phyloP scores from a whole-genome alignment of 2,797 vertebrate genomes.

The Selene dorsalis region DNA sequence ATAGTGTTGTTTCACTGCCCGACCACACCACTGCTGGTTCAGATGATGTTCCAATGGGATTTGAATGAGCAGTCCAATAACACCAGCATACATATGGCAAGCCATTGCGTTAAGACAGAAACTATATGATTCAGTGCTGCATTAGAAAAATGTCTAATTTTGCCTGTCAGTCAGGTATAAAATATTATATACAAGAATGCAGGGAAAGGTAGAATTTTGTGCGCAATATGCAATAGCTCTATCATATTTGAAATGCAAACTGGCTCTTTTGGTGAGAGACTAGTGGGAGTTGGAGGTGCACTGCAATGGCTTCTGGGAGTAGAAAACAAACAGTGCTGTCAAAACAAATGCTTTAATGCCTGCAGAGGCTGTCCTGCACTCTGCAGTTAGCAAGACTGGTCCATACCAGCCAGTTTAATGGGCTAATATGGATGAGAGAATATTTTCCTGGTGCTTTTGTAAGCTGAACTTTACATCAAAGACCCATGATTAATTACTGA shows the following conservation, averaged over 20 bases:
- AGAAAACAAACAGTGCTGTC: conserved; percentile 86
- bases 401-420: conserved; percentile 78
- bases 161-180: conserved; percentile 63
- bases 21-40: conserved; percentile 27
- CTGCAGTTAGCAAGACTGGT: conserved; percentile 80
- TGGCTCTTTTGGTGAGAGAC: conserved; percentile 83
- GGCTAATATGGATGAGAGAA: conserved; percentile 80
- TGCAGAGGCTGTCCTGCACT: conserved; percentile 83
- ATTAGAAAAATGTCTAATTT: conserved; percentile 50
- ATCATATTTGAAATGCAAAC: conserved; percentile 86
- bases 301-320: conserved; percentile 85
- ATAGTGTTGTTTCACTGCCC: conserved; percentile 19
- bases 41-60: conserved; percentile 44
- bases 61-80: conserved; percentile 49
- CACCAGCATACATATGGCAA: conserved; percentile 9
- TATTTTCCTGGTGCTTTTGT: conserved; percentile 82
- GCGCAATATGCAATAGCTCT: conserved; percentile 81
- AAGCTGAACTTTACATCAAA: conserved; percentile 92
- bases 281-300: conserved; percentile 84
- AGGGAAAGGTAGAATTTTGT: conserved; percentile 68
- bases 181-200: conserved; percentile 57
- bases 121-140: conserved; percentile 34
- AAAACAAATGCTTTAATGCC: conserved; percentile 86
- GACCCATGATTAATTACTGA: conserved; percentile 91
- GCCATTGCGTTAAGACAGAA: conserved; percentile 35